Percentiles rank a stretch among this genome's conserved stretches.
phyloP scores from a whole-genome alignment of 2,113 vertebrate species.

The Hystrix brachyura region DNA sequence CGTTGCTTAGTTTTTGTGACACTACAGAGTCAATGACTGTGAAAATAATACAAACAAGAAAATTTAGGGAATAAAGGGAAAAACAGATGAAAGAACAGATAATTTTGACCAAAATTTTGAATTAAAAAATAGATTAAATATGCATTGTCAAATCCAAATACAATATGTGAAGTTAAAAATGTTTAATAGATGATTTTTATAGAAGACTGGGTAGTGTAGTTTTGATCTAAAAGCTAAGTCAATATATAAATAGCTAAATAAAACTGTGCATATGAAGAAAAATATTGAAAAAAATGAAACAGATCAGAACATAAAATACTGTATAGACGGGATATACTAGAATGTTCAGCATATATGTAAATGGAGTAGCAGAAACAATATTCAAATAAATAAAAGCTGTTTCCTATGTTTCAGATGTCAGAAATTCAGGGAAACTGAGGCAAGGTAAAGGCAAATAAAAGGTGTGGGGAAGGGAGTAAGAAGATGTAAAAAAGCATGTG shows the following conservation, averaged over 20 bases:
- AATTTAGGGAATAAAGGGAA: not conserved
- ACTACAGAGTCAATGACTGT: not conserved
- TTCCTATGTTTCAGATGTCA: not conserved
- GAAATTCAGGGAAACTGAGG: not conserved
- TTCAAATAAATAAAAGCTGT: not conserved
- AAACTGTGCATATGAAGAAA: not conserved
- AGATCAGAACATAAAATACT: not conserved
- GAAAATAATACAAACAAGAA: not conserved
- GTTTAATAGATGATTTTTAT: not conserved
- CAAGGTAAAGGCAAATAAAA: not conserved
- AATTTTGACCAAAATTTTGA: not conserved
- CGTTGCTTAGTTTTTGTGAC: not conserved
- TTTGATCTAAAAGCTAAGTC: conserved; percentile 1
- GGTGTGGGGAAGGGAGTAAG: fast-evolving
- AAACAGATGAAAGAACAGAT: not conserved
- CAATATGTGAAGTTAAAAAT: not conserved
- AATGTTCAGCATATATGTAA: not conserved
- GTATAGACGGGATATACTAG: not conserved
- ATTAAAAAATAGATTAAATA: not conserved
- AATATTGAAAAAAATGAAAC: not conserved
- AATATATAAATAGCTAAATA: not conserved
- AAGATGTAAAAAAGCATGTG: not conserved
- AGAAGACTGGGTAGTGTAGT: not conserved
- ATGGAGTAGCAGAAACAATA: not conserved
- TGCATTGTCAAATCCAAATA: not conserved